Conservation (phyloP, 2,888 invertebrate species). For the Callyntrura sp. region DNA sequence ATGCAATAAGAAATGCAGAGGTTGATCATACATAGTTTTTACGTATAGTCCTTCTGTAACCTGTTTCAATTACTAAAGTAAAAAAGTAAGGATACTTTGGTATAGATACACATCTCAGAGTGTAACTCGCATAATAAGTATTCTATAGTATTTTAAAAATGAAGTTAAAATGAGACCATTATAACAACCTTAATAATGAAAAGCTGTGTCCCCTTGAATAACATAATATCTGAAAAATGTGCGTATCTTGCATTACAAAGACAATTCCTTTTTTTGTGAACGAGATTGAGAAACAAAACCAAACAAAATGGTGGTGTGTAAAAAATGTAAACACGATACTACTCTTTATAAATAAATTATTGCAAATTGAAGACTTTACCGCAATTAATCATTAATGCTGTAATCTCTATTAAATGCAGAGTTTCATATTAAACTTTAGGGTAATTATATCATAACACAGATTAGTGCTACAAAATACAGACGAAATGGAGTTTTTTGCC, state of each 20-base stretch:
- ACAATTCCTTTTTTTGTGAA: background rate
- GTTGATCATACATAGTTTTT: background rate
- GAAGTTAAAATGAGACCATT: constrained; percentile 48
- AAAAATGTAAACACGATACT: background rate
- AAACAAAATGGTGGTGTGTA: background rate
- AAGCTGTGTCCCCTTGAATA: constrained; percentile 14
- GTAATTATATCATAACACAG: too few relatives aligned
- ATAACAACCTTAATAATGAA: constrained; percentile 53
- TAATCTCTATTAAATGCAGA: constrained; percentile 23
- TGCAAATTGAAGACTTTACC: background rate
- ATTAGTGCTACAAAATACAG: too few relatives aligned
- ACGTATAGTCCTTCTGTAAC: background rate
- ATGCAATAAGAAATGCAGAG: constrained; percentile 49
- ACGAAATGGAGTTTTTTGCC: too few relatives aligned
- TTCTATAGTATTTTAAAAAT: constrained; percentile 33
- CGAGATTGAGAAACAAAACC: constrained; percentile 40
- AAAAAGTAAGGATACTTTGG: constrained; percentile 27
- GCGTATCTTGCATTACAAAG: background rate
- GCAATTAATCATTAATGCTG: background rate
- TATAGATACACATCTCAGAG: background rate
- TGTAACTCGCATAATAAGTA: constrained; percentile 24
- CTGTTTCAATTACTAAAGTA: constrained; percentile 38
- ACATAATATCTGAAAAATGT: background rate
- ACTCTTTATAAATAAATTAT: constrained; percentile 23
- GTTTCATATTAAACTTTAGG: background rate